Evolutionary conservation across 2,888 invertebrate species (phyloP).

Genomic region (Macropis europaea): DNA sequence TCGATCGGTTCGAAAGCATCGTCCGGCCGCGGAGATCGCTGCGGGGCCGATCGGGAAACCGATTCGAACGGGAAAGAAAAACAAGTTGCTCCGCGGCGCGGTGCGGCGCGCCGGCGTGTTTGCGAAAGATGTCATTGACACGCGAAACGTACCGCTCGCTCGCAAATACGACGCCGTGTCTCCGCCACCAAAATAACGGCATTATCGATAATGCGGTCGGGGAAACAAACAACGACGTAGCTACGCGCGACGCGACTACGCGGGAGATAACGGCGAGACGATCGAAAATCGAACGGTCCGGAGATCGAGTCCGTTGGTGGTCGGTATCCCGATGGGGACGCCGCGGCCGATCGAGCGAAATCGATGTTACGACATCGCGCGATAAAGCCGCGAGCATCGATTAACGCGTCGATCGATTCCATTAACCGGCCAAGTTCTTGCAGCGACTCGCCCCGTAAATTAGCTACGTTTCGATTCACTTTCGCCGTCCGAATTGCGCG

Average conservation of each 20-base stretch:
- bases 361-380: slow-evolving; percentile 32
- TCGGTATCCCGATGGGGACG: slow-evolving; percentile 13
- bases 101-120: background rate
- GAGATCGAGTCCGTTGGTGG: slow-evolving; percentile 8
- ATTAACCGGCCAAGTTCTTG: background rate
- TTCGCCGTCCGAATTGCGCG: background rate
- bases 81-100: background rate
- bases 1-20: background rate
- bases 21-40: background rate
- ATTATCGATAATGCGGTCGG: slow-evolving; percentile 24
- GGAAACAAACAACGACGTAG: slow-evolving; percentile 8
- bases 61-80: background rate
- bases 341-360: slow-evolving; percentile 19
- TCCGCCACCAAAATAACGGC: slow-evolving; percentile 13
- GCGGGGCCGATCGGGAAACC: background rate
- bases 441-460: background rate
- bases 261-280: slow-evolving; percentile 5
- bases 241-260: background rate
- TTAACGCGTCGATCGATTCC: background rate
- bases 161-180: slow-evolving; percentile 11
- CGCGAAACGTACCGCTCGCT: background rate
- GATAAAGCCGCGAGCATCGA: slow-evolving; percentile 13
- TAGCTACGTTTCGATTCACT: background rate
- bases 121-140: slow-evolving; percentile 9
- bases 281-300: background rate